phyloP scores from a whole-genome alignment of 2,888 invertebrate species.

The Clanis bilineata region DNA sequence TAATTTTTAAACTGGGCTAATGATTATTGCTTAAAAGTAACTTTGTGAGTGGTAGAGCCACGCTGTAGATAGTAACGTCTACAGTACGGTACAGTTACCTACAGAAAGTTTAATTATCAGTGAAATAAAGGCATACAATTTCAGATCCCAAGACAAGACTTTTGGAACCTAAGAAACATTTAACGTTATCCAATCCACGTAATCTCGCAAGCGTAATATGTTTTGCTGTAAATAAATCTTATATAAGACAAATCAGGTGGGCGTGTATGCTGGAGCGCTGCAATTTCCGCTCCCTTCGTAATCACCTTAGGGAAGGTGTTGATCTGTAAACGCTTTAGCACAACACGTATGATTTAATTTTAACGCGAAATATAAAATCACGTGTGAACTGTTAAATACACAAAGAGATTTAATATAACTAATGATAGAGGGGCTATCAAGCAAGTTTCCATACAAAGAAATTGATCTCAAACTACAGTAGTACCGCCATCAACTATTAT shows the following conservation, averaged over 20 bases:
- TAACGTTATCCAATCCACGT: neutral
- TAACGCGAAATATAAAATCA: neutral
- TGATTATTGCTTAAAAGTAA: no score
- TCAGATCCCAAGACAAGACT: neutral
- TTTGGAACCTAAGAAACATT: neutral
- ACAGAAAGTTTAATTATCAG: neutral
- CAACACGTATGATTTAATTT: conserved; percentile 7
- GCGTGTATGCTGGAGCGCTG: no score
- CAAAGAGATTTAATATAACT: neutral
- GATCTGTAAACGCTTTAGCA: conserved; percentile 30
- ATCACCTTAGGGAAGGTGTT: conserved; percentile 32
- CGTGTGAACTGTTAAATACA: neutral
- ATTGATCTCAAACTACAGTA: no score
- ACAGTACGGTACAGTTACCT: no score
- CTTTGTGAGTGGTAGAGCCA: no score
- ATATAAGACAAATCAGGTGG: neutral
- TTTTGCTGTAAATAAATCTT: conserved; percentile 4
- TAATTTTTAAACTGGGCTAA: no score
- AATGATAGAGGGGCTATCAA: neutral
- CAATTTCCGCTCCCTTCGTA: conserved; percentile 42
- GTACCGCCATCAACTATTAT: no score
- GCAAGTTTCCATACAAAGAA: no score
- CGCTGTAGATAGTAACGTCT: no score
- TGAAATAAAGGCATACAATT: neutral
- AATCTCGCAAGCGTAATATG: neutral